Evolutionary conservation across 2,113 vertebrate genomes (phyloP), one percentile per base, ranked within the genome.

Genomic region (Glaucidium brasilianum): DNA sequence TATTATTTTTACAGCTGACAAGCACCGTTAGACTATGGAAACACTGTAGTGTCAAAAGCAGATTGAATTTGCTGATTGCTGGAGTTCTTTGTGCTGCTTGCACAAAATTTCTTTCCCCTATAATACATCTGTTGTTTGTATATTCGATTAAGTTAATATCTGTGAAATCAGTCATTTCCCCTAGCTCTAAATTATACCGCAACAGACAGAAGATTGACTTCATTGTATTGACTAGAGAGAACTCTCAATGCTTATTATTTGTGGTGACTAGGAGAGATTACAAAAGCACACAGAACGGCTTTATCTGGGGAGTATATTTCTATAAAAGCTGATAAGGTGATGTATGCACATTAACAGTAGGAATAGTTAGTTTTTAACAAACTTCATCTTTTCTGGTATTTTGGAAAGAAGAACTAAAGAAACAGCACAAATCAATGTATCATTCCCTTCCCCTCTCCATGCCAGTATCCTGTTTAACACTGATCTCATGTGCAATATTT

Each of bases 131-230:
- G 26, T 96, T 97, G 29, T 97, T 97, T 98, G 97, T 98, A 90
- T 97, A 97, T 97, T 97, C 8, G 37, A 94, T 97, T 96, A 98
- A 97, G 96, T 96, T 97, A 97, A 79, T 98, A 98, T 98, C 98
- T 98, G 94, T 96, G 94, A 97, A 98, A 98, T 98, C 97, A 98
- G 97, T 95, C 97, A 97, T 97, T 98, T 98, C 95, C 97, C 96
- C 81, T 78, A 80, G 91, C 11, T 25, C 95, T 97, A 97, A 98
- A 98, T 98, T 97, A 97, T 95, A 93, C 91, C 0, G 2, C 82
- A 95, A 93, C 72, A 98, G 97, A 83, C 88, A 96, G 96, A 96
- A 98, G 97, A 98, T 96, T 97, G 97, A 97, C 95, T 98, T 97
- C 85, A 79, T 83, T 94, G 93, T 96, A 97, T 97, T 96, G 97